phyloP scores from a whole-genome alignment of 2,888 invertebrate genomes.

The Pycnomerus fuliginosus region DNA sequence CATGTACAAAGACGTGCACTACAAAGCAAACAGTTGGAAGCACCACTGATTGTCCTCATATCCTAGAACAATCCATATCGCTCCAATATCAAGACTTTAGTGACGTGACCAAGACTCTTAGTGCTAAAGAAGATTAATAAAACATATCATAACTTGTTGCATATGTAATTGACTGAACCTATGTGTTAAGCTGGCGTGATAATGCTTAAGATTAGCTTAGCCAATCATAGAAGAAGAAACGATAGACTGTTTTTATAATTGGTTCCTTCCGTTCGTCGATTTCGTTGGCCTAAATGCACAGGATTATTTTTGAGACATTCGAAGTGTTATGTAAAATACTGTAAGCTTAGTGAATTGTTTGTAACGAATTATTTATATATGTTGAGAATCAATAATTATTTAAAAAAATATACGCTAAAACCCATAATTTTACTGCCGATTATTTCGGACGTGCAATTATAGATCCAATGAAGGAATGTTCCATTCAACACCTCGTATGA shows the following conservation, averaged over 20 bases:
- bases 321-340: constrained; percentile 19
- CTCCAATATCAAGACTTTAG: constrained; percentile 23
- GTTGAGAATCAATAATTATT: constrained; percentile 27
- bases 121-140: constrained; percentile 31
- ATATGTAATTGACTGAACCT: constrained; percentile 36
- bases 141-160: constrained; percentile 47
- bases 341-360: constrained; percentile 28
- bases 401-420: constrained; percentile 21
- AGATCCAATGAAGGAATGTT: neutral
- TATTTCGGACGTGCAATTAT: no score
- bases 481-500: neutral
- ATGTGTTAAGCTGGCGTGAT: constrained; percentile 40
- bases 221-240: constrained; percentile 13
- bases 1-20: constrained; percentile 90
- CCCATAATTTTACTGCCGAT: constrained; percentile 1
- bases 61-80: constrained; percentile 23
- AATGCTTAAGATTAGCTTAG: constrained; percentile 40
- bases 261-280: constrained; percentile 9
- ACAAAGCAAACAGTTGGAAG: constrained; percentile 90
- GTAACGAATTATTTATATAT: constrained; percentile 31
- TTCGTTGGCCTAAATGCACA: constrained; percentile 23
- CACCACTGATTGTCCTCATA: constrained; percentile 61
- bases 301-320: constrained; percentile 10
- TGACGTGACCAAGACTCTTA: constrained; percentile 38
- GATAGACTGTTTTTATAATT: constrained; percentile 18